Evolutionary conservation across 2,797 vertebrate species (phyloP).

Genomic region (Enteromius mattozi): DNA sequence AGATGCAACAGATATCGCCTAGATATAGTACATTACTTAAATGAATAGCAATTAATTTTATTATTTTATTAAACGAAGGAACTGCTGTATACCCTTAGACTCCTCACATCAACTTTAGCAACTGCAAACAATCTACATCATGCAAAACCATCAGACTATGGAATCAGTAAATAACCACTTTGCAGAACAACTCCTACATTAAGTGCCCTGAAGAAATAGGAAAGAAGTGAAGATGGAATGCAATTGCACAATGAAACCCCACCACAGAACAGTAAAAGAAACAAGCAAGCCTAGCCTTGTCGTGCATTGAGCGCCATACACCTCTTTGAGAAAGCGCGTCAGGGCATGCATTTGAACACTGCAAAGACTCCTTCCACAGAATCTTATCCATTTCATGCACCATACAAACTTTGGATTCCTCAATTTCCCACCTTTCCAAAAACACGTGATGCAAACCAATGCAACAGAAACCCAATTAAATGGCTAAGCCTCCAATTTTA

Average conservation of each 20-base stretch:
- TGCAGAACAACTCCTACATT: not conserved
- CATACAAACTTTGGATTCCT: conserved; percentile 15
- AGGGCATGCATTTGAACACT: conserved; percentile 24
- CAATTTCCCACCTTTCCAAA: conserved; percentile 2
- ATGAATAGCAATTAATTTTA: not conserved
- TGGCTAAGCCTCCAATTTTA: not conserved
- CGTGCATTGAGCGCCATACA: not conserved
- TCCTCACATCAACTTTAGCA: conserved; percentile 9
- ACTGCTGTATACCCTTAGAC: not conserved
- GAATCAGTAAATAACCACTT: not conserved
- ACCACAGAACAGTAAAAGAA: not conserved
- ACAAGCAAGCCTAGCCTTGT: conserved; percentile 32
- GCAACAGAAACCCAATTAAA: conserved; percentile 3
- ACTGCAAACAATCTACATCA: not conserved
- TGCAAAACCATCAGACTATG: not conserved
- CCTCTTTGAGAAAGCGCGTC: not conserved
- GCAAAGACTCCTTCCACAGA: not conserved
- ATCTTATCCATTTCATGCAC: not conserved
- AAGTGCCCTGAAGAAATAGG: not conserved
- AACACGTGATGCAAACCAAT: not conserved
- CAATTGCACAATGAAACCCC: conserved; percentile 28
- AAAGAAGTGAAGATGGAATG: conserved; percentile 19
- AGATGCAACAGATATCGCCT: not conserved
- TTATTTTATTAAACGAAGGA: not conserved
- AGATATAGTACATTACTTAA: not conserved